Evolutionary conservation across 23 tunicate genomes (phyloP).

Genomic region (Botrylloides violaceus): DNA sequence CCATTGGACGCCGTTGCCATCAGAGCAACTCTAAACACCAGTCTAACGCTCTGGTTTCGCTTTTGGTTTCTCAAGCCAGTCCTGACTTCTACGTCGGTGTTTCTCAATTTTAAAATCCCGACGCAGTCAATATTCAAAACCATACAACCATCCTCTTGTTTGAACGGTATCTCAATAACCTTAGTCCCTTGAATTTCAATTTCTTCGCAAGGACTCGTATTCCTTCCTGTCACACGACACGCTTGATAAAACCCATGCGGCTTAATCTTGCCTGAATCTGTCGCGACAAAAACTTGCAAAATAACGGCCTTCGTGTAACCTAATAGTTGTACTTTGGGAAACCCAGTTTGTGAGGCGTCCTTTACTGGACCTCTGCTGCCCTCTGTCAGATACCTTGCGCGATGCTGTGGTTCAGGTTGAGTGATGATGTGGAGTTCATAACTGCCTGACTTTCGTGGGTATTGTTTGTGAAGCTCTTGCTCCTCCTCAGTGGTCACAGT

Average conservation of each 20-base stretch:
- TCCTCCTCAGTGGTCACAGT: background rate
- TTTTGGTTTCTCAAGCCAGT: conserved; percentile 79
- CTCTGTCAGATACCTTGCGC: conserved; percentile 93
- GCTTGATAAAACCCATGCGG: conserved; percentile 97
- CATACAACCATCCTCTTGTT: conserved; percentile 43
- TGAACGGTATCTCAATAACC: conserved; percentile 72
- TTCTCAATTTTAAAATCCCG: conserved; percentile 92
- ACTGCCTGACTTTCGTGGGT: conserved; percentile 40
- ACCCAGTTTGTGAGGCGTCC: conserved; percentile 71
- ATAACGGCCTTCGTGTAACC: conserved; percentile 58
- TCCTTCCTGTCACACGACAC: conserved; percentile 87
- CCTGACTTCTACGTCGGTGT: conserved; percentile 91
- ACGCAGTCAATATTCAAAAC: conserved; percentile 87
- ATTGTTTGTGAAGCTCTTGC: conserved; percentile 25
- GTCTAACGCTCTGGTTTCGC: conserved; percentile 78
- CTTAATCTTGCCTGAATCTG: conserved; percentile 54
- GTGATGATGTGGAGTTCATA: conserved; percentile 35
- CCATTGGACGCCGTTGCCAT: conserved; percentile 7
- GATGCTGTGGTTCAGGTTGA: conserved; percentile 89
- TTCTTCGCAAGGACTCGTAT: conserved; percentile 87
- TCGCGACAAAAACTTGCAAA: conserved; percentile 82
- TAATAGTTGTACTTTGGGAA: conserved; percentile 77
- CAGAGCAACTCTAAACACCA: conserved; percentile 79
- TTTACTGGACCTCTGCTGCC: conserved; percentile 97
- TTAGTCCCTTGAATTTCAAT: conserved; percentile 60